These are phyloP conservation scores for Elymnias hypermnestra DNA, from an alignment of 1,140 invertebrate genomes.

Conservation along the genomic window DNA sequence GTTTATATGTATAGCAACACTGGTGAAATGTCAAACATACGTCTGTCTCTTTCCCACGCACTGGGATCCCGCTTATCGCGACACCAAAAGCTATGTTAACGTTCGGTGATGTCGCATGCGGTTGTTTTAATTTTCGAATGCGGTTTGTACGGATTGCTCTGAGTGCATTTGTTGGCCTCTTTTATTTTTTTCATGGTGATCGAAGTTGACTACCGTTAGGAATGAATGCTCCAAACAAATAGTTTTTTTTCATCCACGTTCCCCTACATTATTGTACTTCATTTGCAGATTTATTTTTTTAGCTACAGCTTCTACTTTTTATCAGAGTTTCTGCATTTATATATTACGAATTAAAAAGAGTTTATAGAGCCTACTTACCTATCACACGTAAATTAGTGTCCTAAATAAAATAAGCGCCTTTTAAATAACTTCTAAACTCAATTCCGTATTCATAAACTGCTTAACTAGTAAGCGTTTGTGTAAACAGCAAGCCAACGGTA, in stretches of 20 bases:
- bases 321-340: neutral
- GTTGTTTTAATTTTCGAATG: slow-evolving; percentile 71
- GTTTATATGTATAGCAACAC: slow-evolving; percentile 57
- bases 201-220: slow-evolving; percentile 26
- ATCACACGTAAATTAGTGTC: slow-evolving; percentile 2
- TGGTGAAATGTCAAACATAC: slow-evolving; percentile 47
- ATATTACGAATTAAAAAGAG: too few species aligned
- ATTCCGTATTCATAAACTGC: slow-evolving; percentile 54
- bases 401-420: slow-evolving; percentile 23
- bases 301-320: neutral
- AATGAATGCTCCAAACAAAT: slow-evolving; percentile 24
- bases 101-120: slow-evolving; percentile 46
- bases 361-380: too few species aligned
- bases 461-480: slow-evolving; percentile 70
- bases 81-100: slow-evolving; percentile 45
- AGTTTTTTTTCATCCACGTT: slow-evolving; percentile 15
- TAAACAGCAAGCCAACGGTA: slow-evolving; percentile 63
- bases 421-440: slow-evolving; percentile 41
- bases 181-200: slow-evolving; percentile 38
- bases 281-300: slow-evolving; percentile 3
- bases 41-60: slow-evolving; percentile 42
- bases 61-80: slow-evolving; percentile 13
- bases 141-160: slow-evolving; percentile 58
- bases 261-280: neutral
- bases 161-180: slow-evolving; percentile 49